Conservation (phyloP, 2,888 invertebrate genomes). For the Psylliodes chrysocephalus region DNA sequence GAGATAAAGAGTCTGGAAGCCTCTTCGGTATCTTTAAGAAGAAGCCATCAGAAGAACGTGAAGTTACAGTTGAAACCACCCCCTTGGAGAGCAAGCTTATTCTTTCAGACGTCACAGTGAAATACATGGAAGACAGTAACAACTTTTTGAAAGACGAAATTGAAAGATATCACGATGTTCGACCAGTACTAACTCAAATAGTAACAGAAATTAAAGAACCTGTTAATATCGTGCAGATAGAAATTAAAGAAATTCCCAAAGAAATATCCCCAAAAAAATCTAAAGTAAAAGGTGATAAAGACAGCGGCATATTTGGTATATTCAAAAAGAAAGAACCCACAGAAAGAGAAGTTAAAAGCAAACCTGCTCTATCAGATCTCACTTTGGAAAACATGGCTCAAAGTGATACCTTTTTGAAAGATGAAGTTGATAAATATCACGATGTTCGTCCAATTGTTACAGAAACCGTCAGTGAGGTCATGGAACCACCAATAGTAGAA, state of each 20-base stretch:
- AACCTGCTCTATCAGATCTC: slow-evolving; percentile 35
- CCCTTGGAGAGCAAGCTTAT: background rate
- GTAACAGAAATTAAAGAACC: background rate
- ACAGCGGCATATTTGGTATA: slow-evolving; percentile 42
- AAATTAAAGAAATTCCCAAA: slow-evolving; percentile 15
- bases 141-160: slow-evolving; percentile 40
- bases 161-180: slow-evolving; percentile 40
- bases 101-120: background rate
- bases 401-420: slow-evolving; percentile 44
- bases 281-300: slow-evolving; percentile 28
- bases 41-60: slow-evolving; percentile 11
- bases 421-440: slow-evolving; percentile 47
- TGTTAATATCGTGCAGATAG: background rate
- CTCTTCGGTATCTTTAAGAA: slow-evolving; percentile 48
- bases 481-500: background rate
- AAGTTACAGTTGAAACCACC: slow-evolving; percentile 8
- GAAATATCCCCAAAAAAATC: slow-evolving; percentile 6
- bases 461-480: background rate
- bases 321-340: no score
- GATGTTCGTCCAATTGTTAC: slow-evolving; percentile 40
- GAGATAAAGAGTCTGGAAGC: slow-evolving; percentile 31
- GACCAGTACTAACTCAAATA: slow-evolving; percentile 32
- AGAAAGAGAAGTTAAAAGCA: slow-evolving; percentile 36
- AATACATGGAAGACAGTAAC: slow-evolving; percentile 24
- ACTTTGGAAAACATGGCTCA: slow-evolving; percentile 40